phyloP scores from a whole-genome alignment of 2,888 invertebrate genomes.

The Habroteleia sp. region DNA sequence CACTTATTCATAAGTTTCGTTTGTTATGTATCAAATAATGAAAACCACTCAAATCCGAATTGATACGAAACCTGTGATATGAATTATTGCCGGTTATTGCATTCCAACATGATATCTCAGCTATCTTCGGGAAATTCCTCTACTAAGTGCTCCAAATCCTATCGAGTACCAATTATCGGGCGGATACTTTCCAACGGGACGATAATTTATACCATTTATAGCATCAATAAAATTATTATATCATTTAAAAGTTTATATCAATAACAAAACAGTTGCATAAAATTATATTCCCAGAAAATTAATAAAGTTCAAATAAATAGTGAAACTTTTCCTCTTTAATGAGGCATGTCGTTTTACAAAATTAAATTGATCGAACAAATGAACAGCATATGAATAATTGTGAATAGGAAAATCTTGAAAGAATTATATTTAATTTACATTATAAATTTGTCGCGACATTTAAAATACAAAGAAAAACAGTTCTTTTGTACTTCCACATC shows the following conservation, averaged over 20 bases:
- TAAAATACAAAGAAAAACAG: conserved; percentile 15
- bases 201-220: conserved; percentile 67
- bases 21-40: conserved; percentile 46
- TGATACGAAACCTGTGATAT: conserved; percentile 45
- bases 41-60: conserved; percentile 55
- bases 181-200: conserved; percentile 70
- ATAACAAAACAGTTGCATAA: no score
- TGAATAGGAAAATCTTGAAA: neutral
- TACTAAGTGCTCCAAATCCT: conserved; percentile 67
- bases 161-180: conserved; percentile 75
- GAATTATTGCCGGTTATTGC: conserved; percentile 64
- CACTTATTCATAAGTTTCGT: conserved; percentile 23
- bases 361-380: neutral
- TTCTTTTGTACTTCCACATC: conserved; percentile 22
- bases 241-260: conserved; percentile 8
- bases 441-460: conserved; percentile 10
- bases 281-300: no score
- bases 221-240: conserved; percentile 63
- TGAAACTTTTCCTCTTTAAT: neutral
- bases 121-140: conserved; percentile 65
- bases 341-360: neutral
- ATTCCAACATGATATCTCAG: conserved; percentile 47
- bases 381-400: no score
- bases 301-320: neutral
- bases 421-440: conserved; percentile 19